Evolutionary conservation across 1,140 invertebrate species (phyloP), one percentile per base, ranked within the genome.

Genomic region (Prorops nasuta): DNA sequence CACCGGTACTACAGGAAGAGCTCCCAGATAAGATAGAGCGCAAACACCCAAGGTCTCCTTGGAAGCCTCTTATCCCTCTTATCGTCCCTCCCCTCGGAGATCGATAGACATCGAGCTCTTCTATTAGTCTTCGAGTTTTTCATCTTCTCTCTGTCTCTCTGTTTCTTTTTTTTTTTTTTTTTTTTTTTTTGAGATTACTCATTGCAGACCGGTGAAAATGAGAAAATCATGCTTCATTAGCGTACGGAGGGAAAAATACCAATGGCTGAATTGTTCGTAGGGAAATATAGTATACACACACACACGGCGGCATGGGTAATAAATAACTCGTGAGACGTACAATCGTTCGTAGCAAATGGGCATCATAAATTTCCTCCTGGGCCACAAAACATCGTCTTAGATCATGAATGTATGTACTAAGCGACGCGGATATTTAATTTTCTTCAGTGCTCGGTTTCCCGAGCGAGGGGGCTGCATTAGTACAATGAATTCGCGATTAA

Each of bases 361-460:
- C 17, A 32, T 44, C 35, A 24, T 54, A 49, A 45, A 60, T 51
- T 49, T 49, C 39, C 44, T 22, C 46, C 49, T 32, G 31, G 34
- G 35, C 54, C 20, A 35, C 49, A 19, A 31, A 31, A 53, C 46
- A 58, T 57, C 43, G 20, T 48, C 9, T 36, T 31, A 9, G 44
- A 43, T 50, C 40, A 51, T n/a, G n/a, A n/a, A n/a, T n/a, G n/a
- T n/a, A n/a, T n/a, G n/a, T n/a, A n/a, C n/a, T n/a, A n/a, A n/a
- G n/a, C n/a, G n/a, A n/a, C n/a, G n/a, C 38, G 37, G 28, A 56
- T 44, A 39, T 18, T 54, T 49, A 54, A 42, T 54, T 54, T 54
- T 54, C 47, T 40, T 24, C 18, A 22, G 16, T 22, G 19, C 32
- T n/a, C n/a, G n/a, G n/a, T n/a, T n/a, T n/a, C n/a, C n/a, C n/a